Conservation (phyloP, 1,140 invertebrate genomes). For the Medauroidea extradentata region DNA sequence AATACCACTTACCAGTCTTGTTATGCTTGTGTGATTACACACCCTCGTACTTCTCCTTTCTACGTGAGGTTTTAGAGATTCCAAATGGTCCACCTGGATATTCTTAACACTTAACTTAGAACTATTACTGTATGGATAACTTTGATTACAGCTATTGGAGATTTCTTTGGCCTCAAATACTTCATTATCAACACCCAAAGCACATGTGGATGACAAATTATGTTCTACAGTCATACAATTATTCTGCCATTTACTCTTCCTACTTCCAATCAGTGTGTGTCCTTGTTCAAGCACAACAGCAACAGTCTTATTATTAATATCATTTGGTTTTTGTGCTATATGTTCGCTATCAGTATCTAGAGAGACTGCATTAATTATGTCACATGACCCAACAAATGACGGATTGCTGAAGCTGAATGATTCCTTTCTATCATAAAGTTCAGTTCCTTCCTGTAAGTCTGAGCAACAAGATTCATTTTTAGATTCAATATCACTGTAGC, state of each 20-base stretch:
- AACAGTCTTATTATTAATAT: no score
- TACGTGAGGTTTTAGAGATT: neutral
- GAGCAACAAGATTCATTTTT: neutral
- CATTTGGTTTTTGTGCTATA: no score
- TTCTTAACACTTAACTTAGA: neutral
- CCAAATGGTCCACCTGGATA: neutral
- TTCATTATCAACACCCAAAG: neutral
- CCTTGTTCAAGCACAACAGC: no score
- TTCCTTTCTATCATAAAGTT: neutral
- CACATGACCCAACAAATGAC: neutral
- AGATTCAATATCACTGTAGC: neutral
- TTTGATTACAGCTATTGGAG: neutral
- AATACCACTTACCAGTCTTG: constrained; percentile 2
- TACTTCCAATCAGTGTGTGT: no score
- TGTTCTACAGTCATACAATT: no score
- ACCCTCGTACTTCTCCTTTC: neutral
- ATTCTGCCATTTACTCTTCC: no score
- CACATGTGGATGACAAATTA: neutral
- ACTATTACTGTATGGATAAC: neutral
- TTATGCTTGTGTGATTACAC: neutral
- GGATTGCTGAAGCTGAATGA: neutral
- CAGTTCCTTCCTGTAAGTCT: neutral
- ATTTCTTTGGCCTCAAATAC: constrained; percentile 4
- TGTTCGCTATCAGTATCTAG: no score
- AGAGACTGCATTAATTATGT: neutral